Conservation (phyloP, 2,797 vertebrate genomes). For the Orestias chungarensis region DNA sequence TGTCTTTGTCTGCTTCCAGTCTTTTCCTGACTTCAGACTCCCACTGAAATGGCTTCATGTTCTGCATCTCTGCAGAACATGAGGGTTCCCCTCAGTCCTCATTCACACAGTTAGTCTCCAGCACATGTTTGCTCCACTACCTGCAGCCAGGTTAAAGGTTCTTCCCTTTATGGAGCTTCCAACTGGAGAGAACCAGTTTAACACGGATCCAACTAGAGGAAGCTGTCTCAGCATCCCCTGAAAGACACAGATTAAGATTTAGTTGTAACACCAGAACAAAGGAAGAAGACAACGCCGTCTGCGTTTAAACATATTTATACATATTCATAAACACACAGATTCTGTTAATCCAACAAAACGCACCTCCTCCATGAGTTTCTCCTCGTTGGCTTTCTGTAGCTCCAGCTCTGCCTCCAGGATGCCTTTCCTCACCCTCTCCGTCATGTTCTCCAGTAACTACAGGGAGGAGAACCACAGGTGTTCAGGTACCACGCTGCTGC, state of each 20-base stretch:
- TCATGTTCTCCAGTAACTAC: slow-evolving; percentile 97
- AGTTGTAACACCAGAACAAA: slow-evolving; percentile 51
- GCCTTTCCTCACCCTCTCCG: slow-evolving; percentile 93
- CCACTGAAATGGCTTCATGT: not conserved
- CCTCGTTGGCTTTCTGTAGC: slow-evolving; percentile 90
- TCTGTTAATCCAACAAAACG: slow-evolving; percentile 19
- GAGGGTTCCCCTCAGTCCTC: too few relatives aligned
- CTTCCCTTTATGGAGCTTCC: slow-evolving; percentile 89
- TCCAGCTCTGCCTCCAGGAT: slow-evolving; percentile 94
- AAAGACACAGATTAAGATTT: slow-evolving; percentile 39
- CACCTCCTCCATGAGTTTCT: slow-evolving; percentile 94
- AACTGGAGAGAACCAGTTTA: slow-evolving; percentile 97
- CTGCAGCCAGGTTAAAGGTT: slow-evolving; percentile 94
- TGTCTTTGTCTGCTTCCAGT: not conserved
- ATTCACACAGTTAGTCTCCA: not conserved
- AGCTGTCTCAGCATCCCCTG: slow-evolving; percentile 95
- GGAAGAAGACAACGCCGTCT: not conserved
- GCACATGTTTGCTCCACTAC: slow-evolving; percentile 79
- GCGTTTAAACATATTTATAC: too few relatives aligned
- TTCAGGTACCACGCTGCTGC: too few relatives aligned
- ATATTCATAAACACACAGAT: not conserved
- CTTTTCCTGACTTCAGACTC: not conserved
- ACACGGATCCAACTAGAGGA: slow-evolving; percentile 90
- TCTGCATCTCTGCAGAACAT: too few relatives aligned
- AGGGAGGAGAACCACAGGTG: slow-evolving; percentile 11